Base-by-base conservation (phyloP, 1,140 invertebrate species). In the Teleogryllus occipitalis region DNA sequence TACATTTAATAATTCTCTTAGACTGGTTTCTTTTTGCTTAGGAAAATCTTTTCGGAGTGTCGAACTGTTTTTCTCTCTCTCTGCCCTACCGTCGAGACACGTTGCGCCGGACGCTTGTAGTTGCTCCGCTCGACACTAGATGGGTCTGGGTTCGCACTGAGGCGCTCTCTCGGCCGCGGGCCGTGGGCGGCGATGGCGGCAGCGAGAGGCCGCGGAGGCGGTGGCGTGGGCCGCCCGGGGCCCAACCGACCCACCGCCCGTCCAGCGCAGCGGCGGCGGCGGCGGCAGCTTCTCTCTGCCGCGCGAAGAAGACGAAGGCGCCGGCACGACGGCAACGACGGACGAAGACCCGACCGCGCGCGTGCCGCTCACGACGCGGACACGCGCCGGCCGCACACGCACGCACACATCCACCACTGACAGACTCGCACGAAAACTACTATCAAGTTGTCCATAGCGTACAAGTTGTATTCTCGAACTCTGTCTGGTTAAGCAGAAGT, bases 351-450 rank as follows among this genome's bases (percentile, higher is more conserved):
- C 27, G 27, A 39, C 27, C 27, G 27, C 27, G 27, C 27, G 27
- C 27, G 27, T 39, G 27, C 27, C 27, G 27, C 27, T 39, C 27
- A 39, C 27, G 27, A 39, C 27, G 27, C 27, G 27, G 27, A 5
- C 27, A 39, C 27, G 27, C 27, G 27, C 27, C 27, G 54, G 54
- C 54, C 54, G 54, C 54, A 65, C 54, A 39, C 54, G 18, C 54
- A 65, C 18, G 18, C 54, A 65, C 54, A 65, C 54, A 65, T 65
- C 54, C 54, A 65, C 54, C 54, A 65, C 54, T 65, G 54, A 65
- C 54, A 65, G 54, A 65, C 54, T 65, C 54, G 54, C 54, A 65
- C 54, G 54, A 65, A 65, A 65, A 65, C 54, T 65, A 65, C 54
- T 65, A 65, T 65, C 54, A 65, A 65, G 54, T 65, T 65, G 54